Conservation (phyloP, 1,140 invertebrate genomes). For the Galleria mellonella region DNA sequence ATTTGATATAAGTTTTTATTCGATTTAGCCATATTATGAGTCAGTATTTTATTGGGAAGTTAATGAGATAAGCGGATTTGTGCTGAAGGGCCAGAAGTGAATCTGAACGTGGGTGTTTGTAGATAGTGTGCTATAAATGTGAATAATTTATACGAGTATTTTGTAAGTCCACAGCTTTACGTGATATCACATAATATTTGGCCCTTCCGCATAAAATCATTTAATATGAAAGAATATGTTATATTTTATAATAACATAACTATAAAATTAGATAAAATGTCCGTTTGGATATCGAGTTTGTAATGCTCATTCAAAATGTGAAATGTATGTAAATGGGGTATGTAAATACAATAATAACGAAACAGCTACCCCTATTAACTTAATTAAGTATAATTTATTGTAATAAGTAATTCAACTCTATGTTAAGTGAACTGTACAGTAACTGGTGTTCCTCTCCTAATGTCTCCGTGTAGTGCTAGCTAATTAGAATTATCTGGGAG, state of each 20-base stretch:
- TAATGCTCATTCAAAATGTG: conserved; percentile 59
- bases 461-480: conserved; percentile 63
- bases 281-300: conserved; percentile 51
- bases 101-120: conserved; percentile 61
- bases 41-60: conserved; percentile 70
- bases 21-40: conserved; percentile 68
- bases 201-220: conserved; percentile 56
- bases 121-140: conserved; percentile 73
- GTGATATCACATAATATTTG: conserved; percentile 58
- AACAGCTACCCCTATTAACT: conserved; percentile 37
- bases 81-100: conserved; percentile 56
- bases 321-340: conserved; percentile 40
- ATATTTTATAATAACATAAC: conserved; percentile 61
- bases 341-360: conserved; percentile 56
- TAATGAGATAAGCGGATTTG: conserved; percentile 52
- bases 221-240: conserved; percentile 60
- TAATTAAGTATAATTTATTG: conserved; percentile 51
- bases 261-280: conserved; percentile 45
- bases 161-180: conserved; percentile 71
- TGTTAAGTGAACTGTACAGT: conserved; percentile 59
- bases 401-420: conserved; percentile 37
- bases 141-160: conserved; percentile 73
- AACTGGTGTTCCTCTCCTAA: conserved; percentile 69
- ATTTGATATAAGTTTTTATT: conserved; percentile 72
- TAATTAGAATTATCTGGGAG: conserved; percentile 38